Evolutionary conservation across 2,888 invertebrate species (phyloP).

Genomic region (Gymnoscelis rufifasciata): DNA sequence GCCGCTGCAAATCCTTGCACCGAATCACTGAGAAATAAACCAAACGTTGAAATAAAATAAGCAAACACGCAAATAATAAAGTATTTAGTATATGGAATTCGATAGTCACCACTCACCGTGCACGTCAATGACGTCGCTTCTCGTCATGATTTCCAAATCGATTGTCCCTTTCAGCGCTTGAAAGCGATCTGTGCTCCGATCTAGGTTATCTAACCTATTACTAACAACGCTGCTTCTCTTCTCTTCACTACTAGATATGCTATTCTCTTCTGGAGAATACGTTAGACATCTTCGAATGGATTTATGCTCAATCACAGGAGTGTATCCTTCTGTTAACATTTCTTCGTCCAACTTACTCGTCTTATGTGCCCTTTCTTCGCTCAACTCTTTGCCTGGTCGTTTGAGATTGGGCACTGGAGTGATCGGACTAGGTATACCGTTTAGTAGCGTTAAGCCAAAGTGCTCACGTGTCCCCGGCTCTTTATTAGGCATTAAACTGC

Average conservation of each 20-base stretch:
- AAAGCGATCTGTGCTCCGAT: slow-evolving; percentile 57
- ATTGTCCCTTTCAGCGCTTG: slow-evolving; percentile 77
- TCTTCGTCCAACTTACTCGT: slow-evolving; percentile 76
- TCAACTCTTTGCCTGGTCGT: slow-evolving; percentile 61
- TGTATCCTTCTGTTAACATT: slow-evolving; percentile 53
- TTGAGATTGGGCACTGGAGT: slow-evolving; percentile 65
- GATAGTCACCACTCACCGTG: slow-evolving; percentile 83
- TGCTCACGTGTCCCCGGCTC: slow-evolving; percentile 53
- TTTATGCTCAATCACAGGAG: slow-evolving; percentile 70
- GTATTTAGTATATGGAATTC: slow-evolving; percentile 25
- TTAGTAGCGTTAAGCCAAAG: slow-evolving; percentile 68
- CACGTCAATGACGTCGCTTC: slow-evolving; percentile 81
- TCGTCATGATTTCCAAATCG: slow-evolving; percentile 80
- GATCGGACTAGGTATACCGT: slow-evolving; percentile 75
- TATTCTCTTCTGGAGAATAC: slow-evolving; percentile 77
- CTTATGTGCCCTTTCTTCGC: slow-evolving; percentile 68
- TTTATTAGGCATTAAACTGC: slow-evolving; percentile 60
- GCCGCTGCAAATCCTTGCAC: slow-evolving; percentile 85
- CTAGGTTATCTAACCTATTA: slow-evolving; percentile 46
- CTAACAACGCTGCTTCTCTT: slow-evolving; percentile 76
- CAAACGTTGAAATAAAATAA: not conserved
- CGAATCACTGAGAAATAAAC: slow-evolving; percentile 83
- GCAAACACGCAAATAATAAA: slow-evolving; percentile 3
- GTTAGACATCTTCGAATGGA: slow-evolving; percentile 78
- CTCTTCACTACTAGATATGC: slow-evolving; percentile 73